These are phyloP conservation scores for Geotrupes spiniger DNA, from an alignment of 2,888 invertebrate genomes.

Conservation along the genomic window DNA sequence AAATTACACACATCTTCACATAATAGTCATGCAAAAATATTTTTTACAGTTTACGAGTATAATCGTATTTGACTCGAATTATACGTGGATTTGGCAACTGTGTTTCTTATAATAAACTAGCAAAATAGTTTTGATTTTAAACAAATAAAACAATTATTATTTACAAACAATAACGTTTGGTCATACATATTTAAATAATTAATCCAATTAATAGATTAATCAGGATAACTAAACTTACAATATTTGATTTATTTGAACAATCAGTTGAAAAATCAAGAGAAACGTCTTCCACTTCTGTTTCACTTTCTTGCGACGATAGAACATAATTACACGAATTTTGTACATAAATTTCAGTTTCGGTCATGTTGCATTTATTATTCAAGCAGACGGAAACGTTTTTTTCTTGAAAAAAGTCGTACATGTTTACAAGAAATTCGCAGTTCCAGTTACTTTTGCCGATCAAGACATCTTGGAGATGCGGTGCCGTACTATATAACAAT, in stretches of 20 bases:
- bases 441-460: conserved; percentile 42
- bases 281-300: conserved; percentile 27
- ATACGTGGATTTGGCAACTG: no score
- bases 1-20: no score
- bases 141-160: no score
- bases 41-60: no score
- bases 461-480: conserved; percentile 41
- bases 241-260: conserved; percentile 16
- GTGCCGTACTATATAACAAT: conserved; percentile 38
- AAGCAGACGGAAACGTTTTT: conserved; percentile 40
- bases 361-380: conserved; percentile 35
- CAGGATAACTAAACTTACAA: conserved; percentile 8
- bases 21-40: no score
- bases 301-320: conserved; percentile 1
- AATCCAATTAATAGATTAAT: no score
- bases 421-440: conserved; percentile 44
- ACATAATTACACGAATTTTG: conserved; percentile 30
- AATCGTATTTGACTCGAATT: no score
- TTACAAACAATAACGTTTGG: no score
- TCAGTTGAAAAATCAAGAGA: conserved; percentile 31
- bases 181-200: no score
- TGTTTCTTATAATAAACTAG: no score
- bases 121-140: no score
- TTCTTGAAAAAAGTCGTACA: conserved; percentile 40
- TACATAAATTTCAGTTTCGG: conserved; percentile 31